Base-by-base conservation (phyloP, 1,140 invertebrate species). In the Lordiphosa stackelbergi region DNA sequence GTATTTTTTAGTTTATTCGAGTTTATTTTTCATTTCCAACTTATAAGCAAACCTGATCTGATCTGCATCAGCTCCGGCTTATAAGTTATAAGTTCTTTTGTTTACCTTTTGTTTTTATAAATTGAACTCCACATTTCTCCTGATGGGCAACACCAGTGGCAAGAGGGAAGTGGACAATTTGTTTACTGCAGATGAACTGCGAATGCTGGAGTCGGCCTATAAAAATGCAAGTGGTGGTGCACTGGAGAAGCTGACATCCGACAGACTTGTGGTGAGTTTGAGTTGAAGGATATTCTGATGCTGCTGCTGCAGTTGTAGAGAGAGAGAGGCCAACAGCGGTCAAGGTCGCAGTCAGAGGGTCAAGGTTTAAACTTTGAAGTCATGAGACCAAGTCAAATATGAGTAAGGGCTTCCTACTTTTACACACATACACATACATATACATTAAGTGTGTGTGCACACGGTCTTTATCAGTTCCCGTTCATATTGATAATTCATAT, bases 171-270 rank as follows among this genome's bases (percentile, higher is more conserved):
- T 65, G 58, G 77, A 83, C 22, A 81, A 69, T 59, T 42, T 83
- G 42, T 83, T 63, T 45, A 83, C 73, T 10, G 49, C 65, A 1
- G 77, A 83, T 16, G 77, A 83, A 36, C 31, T 84, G n/a, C 64
- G 72, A 3, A 66, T 83, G 52, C 55, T 83, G 38, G 77, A 83
- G 13, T 49, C 42, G 2, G 77, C 77, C 5, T 83, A 77, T 28
- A 66, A 69, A 28, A 83, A 66, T 52, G 77, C 77, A 3, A 83
- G 72, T n/a, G 78, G 78, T 41, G 78, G 78, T 28, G 64, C 78
- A 12, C 55, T 81, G 36, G 77, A 83, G 7, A 83, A 77, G 46
- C 31, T 83, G 56, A 83, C 72, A 22, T 66, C 70, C 11, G 78
- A 84, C 36, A 58, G 77, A 28, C 53, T 83, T 12, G 79, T 83